phyloP scores from a whole-genome alignment of 2,797 vertebrate species.

The Etheostoma perlongum region DNA sequence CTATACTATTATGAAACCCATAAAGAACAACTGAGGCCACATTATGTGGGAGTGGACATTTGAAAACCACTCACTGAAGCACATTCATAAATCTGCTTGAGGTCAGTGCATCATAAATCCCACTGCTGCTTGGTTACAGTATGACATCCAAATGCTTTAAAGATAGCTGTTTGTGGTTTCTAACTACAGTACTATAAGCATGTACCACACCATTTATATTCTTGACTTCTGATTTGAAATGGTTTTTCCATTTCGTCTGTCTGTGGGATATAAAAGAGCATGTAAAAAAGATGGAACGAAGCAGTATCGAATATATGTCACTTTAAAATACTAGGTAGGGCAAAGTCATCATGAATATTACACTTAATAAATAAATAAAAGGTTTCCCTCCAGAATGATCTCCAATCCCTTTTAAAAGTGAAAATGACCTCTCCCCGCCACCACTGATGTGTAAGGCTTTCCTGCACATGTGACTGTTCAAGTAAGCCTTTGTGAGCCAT shows the following conservation, averaged over 20 bases:
- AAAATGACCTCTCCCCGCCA: slow-evolving; percentile 9
- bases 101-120: slow-evolving; percentile 64
- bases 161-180: slow-evolving; percentile 61
- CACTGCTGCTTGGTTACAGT: slow-evolving; percentile 46
- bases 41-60: slow-evolving; percentile 27
- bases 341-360: slow-evolving; percentile 33
- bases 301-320: slow-evolving; percentile 30
- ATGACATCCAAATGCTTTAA: slow-evolving; percentile 56
- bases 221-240: slow-evolving; percentile 40
- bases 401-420: slow-evolving; percentile 21
- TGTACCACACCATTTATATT: slow-evolving; percentile 44
- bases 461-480: slow-evolving; percentile 39
- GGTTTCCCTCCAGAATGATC: slow-evolving; percentile 3
- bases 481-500: slow-evolving; percentile 40
- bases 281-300: slow-evolving; percentile 25
- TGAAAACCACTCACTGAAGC: slow-evolving; percentile 49
- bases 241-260: slow-evolving; percentile 51
- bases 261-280: slow-evolving; percentile 26
- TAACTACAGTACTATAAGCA: slow-evolving; percentile 35
- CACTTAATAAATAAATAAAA: not conserved
- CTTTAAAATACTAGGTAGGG: not conserved
- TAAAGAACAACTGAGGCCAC: slow-evolving; percentile 37
- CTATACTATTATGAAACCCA: slow-evolving; percentile 14
- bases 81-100: slow-evolving; percentile 55
- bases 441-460: slow-evolving; percentile 32